phyloP scores from a whole-genome alignment of 2,113 vertebrate genomes.

The Sorex fumeus region DNA sequence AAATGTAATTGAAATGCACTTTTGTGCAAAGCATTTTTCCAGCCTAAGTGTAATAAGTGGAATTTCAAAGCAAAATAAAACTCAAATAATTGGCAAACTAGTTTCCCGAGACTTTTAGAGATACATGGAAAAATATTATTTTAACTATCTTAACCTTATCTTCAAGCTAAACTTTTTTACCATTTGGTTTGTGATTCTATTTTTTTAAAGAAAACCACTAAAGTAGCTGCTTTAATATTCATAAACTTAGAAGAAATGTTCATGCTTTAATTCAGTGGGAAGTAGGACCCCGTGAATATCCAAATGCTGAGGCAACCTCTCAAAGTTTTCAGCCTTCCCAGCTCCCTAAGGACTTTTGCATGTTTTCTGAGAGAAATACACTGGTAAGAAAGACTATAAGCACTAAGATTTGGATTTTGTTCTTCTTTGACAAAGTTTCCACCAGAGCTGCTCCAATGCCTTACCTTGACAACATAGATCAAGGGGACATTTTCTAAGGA shows the following conservation, averaged over 20 bases:
- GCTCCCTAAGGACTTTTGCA: not conserved
- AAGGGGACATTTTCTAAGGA: slow-evolving; percentile 41
- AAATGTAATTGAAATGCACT: slow-evolving; percentile 45
- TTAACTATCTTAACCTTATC: slow-evolving; percentile 47
- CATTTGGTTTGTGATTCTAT: slow-evolving; percentile 4
- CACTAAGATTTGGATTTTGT: not conserved
- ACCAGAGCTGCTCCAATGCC: not conserved
- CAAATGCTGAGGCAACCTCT: slow-evolving; percentile 23
- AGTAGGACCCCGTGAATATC: not conserved
- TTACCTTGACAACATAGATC: slow-evolving; percentile 23
- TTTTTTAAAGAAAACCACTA: slow-evolving; percentile 11
- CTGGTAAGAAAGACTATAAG: not conserved
- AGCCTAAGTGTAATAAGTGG: not conserved
- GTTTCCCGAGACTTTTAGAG: slow-evolving; percentile 41
- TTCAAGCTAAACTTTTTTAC: slow-evolving; percentile 48
- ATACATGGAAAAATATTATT: not conserved
- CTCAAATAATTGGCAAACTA: slow-evolving; percentile 21
- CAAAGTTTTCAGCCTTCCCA: not conserved
- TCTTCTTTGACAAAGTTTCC: slow-evolving; percentile 40
- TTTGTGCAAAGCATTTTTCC: slow-evolving; percentile 38
- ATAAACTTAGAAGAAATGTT: slow-evolving; percentile 34
- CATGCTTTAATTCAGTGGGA: not conserved
- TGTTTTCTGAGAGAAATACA: slow-evolving; percentile 44
- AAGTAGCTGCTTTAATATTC: slow-evolving; percentile 1
- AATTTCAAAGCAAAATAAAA: slow-evolving; percentile 56